A percentile compares a stretch with the other conserved stretches of the same genome.
phyloP scores from a whole-genome alignment of 1,140 invertebrate genomes.

The Drosophila seguyi region DNA sequence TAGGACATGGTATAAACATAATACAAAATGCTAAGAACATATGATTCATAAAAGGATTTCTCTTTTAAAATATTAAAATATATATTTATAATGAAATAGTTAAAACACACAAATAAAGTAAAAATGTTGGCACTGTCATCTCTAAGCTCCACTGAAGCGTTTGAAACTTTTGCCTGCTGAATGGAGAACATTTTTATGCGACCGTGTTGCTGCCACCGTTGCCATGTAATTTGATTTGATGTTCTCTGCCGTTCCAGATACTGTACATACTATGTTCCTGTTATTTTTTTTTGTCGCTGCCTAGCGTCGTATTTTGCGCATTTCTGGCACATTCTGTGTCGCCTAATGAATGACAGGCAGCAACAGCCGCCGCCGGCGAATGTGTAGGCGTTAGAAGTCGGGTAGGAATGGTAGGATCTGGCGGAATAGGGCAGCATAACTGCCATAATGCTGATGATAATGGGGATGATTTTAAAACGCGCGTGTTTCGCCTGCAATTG shows the following conservation, averaged over 20 bases:
- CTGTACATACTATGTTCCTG: slow-evolving; percentile 24
- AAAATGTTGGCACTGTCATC: slow-evolving; percentile 17
- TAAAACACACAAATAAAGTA: not conserved
- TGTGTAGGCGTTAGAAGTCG: slow-evolving; percentile 29
- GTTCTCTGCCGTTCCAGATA: slow-evolving; percentile 52
- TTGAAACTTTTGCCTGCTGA: slow-evolving; percentile 49
- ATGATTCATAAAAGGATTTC: too few species aligned
- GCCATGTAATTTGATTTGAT: slow-evolving; percentile 80
- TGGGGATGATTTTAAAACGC: slow-evolving; percentile 80
- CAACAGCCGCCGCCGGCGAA: slow-evolving; percentile 56
- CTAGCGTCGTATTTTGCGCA: slow-evolving; percentile 54
- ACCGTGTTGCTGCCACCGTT: slow-evolving; percentile 57
- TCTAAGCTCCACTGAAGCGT: slow-evolving; percentile 35
- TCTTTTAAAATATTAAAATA: too few species aligned
- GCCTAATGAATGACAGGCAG: slow-evolving; percentile 75
- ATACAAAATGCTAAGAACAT: too few species aligned
- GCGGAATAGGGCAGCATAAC: slow-evolving; percentile 63
- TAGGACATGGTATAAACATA: too few species aligned
- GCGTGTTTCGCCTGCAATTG: slow-evolving; percentile 77
- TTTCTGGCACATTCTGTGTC: slow-evolving; percentile 66
- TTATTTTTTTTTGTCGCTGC: slow-evolving; percentile 21
- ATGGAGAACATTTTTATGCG: slow-evolving; percentile 53
- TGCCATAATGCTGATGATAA: slow-evolving; percentile 81
- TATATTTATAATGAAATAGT: not conserved
- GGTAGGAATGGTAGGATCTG: slow-evolving; percentile 19